phyloP scores from a whole-genome alignment of 2,797 vertebrate genomes.

The Enteromius argenteus region DNA sequence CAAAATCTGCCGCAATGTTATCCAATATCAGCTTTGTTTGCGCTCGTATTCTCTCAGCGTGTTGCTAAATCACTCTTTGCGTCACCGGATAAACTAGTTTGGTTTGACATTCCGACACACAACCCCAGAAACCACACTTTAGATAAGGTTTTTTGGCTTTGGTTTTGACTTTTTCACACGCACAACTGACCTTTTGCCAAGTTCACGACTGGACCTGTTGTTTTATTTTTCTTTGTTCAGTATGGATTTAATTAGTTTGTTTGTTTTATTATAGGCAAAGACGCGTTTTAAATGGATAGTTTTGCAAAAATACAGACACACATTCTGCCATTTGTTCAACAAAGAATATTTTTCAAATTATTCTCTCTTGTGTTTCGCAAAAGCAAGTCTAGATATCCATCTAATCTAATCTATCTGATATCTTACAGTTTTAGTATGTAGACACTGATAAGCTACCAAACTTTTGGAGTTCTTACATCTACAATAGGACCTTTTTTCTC shows the following conservation, averaged over 20 bases:
- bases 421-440: neutral
- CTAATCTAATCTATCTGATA: neutral
- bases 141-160: neutral
- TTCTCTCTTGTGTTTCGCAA: neutral
- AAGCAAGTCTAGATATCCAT: neutral
- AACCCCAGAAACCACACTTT: constrained; percentile 5
- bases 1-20: constrained; percentile 33
- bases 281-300: neutral
- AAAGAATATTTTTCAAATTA: neutral
- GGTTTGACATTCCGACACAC: constrained; percentile 22
- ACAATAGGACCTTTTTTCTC: neutral
- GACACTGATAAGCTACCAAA: neutral
- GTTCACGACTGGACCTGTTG: neutral
- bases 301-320: too few relatives aligned
- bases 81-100: constrained; percentile 43
- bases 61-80: constrained; percentile 29
- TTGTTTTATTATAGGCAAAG: neutral
- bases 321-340: neutral
- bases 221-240: neutral
- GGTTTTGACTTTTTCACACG: neutral
- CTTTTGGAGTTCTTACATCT: neutral
- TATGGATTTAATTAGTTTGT: neutral
- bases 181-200: neutral
- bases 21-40: constrained; percentile 16
- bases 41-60: neutral